Evolutionary conservation across 1,140 invertebrate species (phyloP), one percentile per base, ranked within the genome.

Genomic region (Oryzaephilus surinamensis): DNA sequence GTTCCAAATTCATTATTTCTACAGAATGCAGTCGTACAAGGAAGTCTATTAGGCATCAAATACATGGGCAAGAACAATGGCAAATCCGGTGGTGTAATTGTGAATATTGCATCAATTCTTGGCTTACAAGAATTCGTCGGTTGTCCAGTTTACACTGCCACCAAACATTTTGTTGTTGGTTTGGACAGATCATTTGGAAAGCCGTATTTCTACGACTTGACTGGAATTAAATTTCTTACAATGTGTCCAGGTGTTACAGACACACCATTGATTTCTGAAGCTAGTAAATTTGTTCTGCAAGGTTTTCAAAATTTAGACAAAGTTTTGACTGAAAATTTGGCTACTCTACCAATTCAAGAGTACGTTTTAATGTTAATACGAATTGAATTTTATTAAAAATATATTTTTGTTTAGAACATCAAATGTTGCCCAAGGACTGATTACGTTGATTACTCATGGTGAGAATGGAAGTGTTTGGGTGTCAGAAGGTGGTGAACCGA

Each of bases 91-190:
- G 65, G 65, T 18, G 57, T 65, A 0, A 54, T 69, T 6, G 58
- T 66, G n/a, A 69, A 67, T 42, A 62, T 65, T 10, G 55, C 60
- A 3, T 67, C 67, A 6, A 57, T 65, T 43, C 29, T 60, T 41
- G 69, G 68, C 23, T 46, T 72, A 13, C 57, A 61, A 41, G 55
- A 63, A 17, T 42, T 63, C 0, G 55, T 61, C 10, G 61, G 61
- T 12, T 52, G 60, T 32, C 69, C 69, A 2, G 48, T 67, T 12
- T 72, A 71, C 46, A 52, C 56, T 2, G 69, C 61, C 7, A 67
- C 68, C 0, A 73, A 72, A 48, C 65, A 71, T 47, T 67, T 66
- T 3, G 62, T 72, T 2, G 46, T 74, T 14, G 71, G 69, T 20
- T 52, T 70, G 20, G 70, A 65, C 4, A 59, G 64, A 37, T 68